Base-by-base conservation (phyloP, 2,888 invertebrate species). In the Agonopterix alstromeriana region DNA sequence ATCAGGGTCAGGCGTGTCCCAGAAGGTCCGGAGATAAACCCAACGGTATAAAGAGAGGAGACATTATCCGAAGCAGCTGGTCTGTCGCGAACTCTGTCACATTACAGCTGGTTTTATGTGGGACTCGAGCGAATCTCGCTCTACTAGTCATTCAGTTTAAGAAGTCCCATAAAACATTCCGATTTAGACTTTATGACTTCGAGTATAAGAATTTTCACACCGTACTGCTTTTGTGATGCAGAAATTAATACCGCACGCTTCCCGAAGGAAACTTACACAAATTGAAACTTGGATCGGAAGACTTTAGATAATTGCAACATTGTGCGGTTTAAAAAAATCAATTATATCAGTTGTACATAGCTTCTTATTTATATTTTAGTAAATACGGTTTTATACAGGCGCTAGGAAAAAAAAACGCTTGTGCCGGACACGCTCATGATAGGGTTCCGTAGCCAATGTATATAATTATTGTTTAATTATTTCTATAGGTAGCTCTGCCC, bases 21-120 rank as follows among this genome's bases (percentile, higher is more conserved):
- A 69, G 69, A 75, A 73, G 76, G 73, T 73, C 64, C 63, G 59
- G 56, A 77, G 77, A 80, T 81, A 81, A 82, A 77, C 74, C 65
- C 67, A 60, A 61, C 65, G 66, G 68, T 69, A 74, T 70, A 70
- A 71, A 73, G 73, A 75, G 69, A 68, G 63, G 57, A 53, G 70
- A 65, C 73, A 72, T 76, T 73, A 73, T 73, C 67, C 63, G 62
- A 63, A 72, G 67, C 82, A 79, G 77, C 75, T 82, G 79, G 66
- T 58, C 61, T 62, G 67, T 71, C 70, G 70, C 67, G 67, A 65
- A 70, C 67, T 74, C 70, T 69, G 73, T 76, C 78, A 73, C 78
- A 78, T 82, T 79, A 78, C 73, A 70, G 65, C 63, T 63, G 65
- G 70, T 71, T 77, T 77, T 77, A 77, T 73, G 75, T 65, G 63